phyloP scores from a whole-genome alignment of 2,113 vertebrate genomes.

The Cryptomyrus ogoouensis region DNA sequence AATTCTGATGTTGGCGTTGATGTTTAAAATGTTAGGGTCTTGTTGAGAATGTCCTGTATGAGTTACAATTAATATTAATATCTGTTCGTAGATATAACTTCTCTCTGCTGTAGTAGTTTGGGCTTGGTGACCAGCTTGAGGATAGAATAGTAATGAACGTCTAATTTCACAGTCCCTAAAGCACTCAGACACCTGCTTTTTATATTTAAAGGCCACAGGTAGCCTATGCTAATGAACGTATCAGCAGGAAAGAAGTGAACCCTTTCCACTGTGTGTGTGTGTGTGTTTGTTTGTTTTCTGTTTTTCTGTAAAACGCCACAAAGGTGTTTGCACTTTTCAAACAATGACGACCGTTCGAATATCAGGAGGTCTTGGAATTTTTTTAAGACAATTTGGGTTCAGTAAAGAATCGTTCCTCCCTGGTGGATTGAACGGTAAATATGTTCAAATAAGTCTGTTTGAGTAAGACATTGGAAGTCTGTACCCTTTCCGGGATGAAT shows the following conservation, averaged over 20 bases:
- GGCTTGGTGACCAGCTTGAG: not conserved
- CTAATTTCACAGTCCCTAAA: not conserved
- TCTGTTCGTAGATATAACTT: not conserved
- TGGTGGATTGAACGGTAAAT: not conserved
- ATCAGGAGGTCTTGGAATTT: not conserved
- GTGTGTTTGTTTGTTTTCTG: not conserved
- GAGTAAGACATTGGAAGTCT: not conserved
- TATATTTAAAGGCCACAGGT: not conserved
- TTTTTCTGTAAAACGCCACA: not conserved
- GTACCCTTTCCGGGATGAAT: not conserved
- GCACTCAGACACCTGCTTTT: not conserved
- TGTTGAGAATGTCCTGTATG: not conserved
- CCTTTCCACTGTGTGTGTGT: not conserved
- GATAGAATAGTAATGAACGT: not conserved
- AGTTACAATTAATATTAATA: not conserved
- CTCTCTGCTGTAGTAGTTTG: not conserved
- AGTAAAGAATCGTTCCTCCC: not conserved
- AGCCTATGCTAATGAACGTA: not conserved
- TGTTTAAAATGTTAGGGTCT: not conserved
- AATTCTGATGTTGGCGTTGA: not conserved
- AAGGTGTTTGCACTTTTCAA: not conserved
- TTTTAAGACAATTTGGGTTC: not conserved
- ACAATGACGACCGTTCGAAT: not conserved
- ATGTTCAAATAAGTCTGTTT: constrained; percentile 1
- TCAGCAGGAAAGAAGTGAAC: not conserved